Percentiles rank a stretch among this genome's conserved stretches.
Conservation (phyloP, 1,140 invertebrate species). For the Protaetia brevitarsis region DNA sequence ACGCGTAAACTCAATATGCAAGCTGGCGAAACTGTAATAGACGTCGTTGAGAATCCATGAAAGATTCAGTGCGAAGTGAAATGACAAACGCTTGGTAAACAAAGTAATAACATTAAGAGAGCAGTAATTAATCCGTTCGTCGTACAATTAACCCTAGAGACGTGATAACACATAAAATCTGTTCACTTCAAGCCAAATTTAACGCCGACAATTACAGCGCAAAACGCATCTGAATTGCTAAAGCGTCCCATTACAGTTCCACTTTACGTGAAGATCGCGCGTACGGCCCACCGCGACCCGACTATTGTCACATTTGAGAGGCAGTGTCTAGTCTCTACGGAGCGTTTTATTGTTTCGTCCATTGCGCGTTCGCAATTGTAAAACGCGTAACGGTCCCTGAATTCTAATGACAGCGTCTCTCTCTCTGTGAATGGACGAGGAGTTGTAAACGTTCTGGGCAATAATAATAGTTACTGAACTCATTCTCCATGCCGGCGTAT, state of each 20-base stretch:
- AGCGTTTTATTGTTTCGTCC: neutral
- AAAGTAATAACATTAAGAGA: no score
- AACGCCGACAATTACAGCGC: neutral
- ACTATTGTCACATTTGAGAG: neutral
- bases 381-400: neutral
- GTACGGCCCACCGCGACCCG: neutral
- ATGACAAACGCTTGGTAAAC: no score
- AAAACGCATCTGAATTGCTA: neutral
- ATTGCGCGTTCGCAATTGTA: neutral
- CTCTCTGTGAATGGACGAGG: neutral
- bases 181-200: neutral
- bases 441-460: no score
- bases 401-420: neutral
- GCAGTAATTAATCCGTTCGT: no score
- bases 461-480: no score
- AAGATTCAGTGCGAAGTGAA: no score
- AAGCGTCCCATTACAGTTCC: neutral
- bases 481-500: neutral
- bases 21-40: no score
- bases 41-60: no score
- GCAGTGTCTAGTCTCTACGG: neutral
- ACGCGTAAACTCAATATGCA: no score
- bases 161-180: no score
- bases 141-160: no score
- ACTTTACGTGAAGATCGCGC: neutral